Conservation (phyloP, 2,113 vertebrate genomes). For the Monopterus albus region DNA sequence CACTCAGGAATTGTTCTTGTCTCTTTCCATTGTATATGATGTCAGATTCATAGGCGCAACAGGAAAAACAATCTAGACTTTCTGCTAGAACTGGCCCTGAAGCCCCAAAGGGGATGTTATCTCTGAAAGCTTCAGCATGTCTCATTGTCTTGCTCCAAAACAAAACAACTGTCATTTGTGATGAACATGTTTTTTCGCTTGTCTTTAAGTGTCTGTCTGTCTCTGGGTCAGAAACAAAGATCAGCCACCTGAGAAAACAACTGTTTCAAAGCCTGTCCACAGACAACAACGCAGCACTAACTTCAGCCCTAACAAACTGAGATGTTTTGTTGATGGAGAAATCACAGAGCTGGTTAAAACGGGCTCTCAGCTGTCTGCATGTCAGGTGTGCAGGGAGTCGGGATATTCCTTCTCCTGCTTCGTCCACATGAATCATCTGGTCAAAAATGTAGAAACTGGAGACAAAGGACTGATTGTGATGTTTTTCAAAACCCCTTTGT, state of each 20-base stretch:
- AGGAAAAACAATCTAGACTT: too few relatives aligned
- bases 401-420: too few relatives aligned
- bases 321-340: slow-evolving; percentile 16
- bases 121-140: neutral
- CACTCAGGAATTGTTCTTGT: too few relatives aligned
- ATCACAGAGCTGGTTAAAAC: slow-evolving; percentile 27
- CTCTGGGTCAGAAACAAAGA: neutral
- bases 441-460: neutral
- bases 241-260: slow-evolving; percentile 11
- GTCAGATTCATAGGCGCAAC: too few relatives aligned
- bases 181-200: slow-evolving; percentile 1
- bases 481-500: neutral
- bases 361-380: slow-evolving; percentile 12
- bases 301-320: slow-evolving; percentile 16
- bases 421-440: neutral
- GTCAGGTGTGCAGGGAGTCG: neutral
- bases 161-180: slow-evolving; percentile 12
- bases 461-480: neutral
- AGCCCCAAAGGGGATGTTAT: neutral
- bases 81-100: neutral
- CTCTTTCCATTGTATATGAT: too few relatives aligned
- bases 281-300: slow-evolving; percentile 38
- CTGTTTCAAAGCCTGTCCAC: too few relatives aligned
- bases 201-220: slow-evolving; percentile 28
- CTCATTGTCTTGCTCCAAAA: slow-evolving; percentile 7